phyloP scores from a whole-genome alignment of 2,888 invertebrate species.

The Papilio protenor region DNA sequence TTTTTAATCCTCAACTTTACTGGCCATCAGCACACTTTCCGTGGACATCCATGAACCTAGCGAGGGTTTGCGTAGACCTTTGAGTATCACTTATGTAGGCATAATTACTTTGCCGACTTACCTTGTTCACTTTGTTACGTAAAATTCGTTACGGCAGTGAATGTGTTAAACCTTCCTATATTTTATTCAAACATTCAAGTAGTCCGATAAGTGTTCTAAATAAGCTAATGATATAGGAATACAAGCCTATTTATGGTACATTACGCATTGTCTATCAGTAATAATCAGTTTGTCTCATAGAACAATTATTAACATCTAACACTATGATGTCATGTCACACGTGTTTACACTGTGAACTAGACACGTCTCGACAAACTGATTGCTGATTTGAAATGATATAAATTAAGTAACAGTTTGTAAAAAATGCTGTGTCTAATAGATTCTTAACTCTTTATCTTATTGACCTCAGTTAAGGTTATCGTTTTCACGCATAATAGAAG shows the following conservation, averaged over 20 bases:
- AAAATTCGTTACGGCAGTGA: too few relatives aligned
- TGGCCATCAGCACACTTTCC: too few relatives aligned
- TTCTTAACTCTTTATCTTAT: neutral
- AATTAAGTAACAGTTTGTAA: neutral
- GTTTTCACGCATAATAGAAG: neutral
- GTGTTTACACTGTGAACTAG: neutral
- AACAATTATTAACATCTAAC: conserved; percentile 31
- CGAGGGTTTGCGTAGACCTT: too few relatives aligned
- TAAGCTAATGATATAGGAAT: conserved; percentile 1
- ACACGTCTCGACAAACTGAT: neutral
- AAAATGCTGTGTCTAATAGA: neutral
- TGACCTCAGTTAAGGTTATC: neutral
- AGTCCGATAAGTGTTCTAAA: neutral
- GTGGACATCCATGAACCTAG: too few relatives aligned
- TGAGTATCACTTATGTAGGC: too few relatives aligned
- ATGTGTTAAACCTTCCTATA: neutral
- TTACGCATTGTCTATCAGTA: conserved; percentile 29
- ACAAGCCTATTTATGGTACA: conserved; percentile 39
- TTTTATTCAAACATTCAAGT: neutral
- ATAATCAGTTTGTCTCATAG: conserved; percentile 5
- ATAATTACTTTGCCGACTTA: too few relatives aligned
- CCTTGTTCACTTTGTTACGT: too few relatives aligned
- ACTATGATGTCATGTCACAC: conserved; percentile 35
- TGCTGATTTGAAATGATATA: neutral
- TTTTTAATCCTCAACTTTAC: too few relatives aligned